phyloP scores from a whole-genome alignment of 2,113 vertebrate species.

The Cisticola juncidis region DNA sequence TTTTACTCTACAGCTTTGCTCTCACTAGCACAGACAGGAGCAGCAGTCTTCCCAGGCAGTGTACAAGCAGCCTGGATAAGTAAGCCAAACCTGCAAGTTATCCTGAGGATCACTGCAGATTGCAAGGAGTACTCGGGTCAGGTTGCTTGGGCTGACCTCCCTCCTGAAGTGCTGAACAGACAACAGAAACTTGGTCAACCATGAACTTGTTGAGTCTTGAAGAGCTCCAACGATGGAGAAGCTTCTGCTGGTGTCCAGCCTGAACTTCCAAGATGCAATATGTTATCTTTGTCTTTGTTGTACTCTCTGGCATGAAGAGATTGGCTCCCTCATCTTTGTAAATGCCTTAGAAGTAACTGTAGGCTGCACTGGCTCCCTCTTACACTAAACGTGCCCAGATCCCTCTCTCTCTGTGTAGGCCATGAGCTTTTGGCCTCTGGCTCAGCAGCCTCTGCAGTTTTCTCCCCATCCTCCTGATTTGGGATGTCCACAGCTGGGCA shows the following conservation, averaged over 20 bases:
- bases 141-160: neutral
- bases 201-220: neutral
- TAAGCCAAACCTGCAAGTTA: neutral
- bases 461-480: neutral
- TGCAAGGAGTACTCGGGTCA: neutral
- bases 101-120: neutral
- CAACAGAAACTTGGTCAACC: neutral
- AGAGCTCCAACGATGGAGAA: neutral
- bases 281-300: fast-evolving
- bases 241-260: neutral
- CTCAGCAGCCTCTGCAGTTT: neutral
- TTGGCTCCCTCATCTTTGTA: neutral
- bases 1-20: neutral
- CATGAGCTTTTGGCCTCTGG: neutral
- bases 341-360: neutral
- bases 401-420: neutral
- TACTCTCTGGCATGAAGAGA: neutral
- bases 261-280: neutral
- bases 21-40: neutral
- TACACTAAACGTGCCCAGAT: neutral
- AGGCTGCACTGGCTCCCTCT: neutral
- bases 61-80: neutral
- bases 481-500: neutral
- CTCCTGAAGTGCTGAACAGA: neutral
- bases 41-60: neutral